Percentiles rank a stretch among this genome's conserved stretches.
Conservation (phyloP, 92 coral and sea anemone genomes). For the Diadumene lineata region DNA sequence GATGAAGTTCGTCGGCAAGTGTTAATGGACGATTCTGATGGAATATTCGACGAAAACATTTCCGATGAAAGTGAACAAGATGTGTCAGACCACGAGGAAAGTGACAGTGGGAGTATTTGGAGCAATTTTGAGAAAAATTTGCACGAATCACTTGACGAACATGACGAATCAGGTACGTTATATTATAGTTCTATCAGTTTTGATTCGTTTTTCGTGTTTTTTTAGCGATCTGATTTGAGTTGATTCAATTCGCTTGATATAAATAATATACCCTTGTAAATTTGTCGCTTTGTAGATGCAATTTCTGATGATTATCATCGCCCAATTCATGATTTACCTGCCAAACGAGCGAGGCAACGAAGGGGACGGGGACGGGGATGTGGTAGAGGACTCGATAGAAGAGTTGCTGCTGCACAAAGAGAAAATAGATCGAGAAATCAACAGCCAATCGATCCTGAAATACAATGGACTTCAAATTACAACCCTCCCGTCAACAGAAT, state of each 20-base stretch:
- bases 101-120: not conserved
- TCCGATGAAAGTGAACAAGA: constrained; percentile 43
- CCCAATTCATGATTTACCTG: not conserved
- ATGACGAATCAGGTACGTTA: not conserved
- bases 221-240: not conserved
- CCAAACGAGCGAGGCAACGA: not conserved
- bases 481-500: constrained; percentile 6
- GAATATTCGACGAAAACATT: constrained; percentile 9
- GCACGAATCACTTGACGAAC: not conserved
- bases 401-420: constrained; percentile 1
- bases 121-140: not conserved
- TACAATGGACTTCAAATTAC: constrained; percentile 7
- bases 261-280: not conserved
- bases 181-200: not conserved
- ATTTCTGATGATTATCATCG: not conserved
- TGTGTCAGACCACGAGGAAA: constrained; percentile 20
- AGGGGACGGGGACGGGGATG: constrained; percentile 12
- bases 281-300: not conserved
- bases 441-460: constrained; percentile 1
- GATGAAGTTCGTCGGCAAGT: constrained; percentile 32
- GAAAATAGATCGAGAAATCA: too few species aligned
- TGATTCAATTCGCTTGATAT: not conserved
- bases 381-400: constrained; percentile 13
- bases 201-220: not conserved
- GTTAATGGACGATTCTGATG: constrained; percentile 32